phyloP scores from a whole-genome alignment of 2,888 invertebrate species.

The Sialis lutaria region DNA sequence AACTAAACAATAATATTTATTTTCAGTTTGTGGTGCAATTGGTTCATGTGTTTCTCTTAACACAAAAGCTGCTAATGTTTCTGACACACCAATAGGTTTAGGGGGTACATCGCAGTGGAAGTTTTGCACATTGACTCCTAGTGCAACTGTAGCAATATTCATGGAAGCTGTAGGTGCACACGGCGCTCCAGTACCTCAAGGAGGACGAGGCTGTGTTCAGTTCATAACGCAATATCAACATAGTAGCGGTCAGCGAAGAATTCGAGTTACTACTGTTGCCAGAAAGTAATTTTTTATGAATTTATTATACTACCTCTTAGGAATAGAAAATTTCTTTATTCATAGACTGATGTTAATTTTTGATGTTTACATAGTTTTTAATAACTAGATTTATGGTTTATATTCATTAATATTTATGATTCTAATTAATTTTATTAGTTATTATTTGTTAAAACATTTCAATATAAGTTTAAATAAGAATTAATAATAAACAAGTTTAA shows the following conservation, averaged over 20 bases:
- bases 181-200: slow-evolving; percentile 85
- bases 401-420: too few relatives aligned
- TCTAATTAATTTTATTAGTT: too few relatives aligned
- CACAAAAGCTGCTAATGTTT: slow-evolving; percentile 79
- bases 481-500: neutral
- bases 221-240: slow-evolving; percentile 98
- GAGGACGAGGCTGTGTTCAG: slow-evolving; percentile 92
- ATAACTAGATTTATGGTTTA: too few relatives aligned
- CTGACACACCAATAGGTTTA: slow-evolving; percentile 94
- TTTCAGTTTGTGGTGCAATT: slow-evolving; percentile 74
- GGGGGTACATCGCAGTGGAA: slow-evolving; percentile 98
- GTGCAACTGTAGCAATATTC: slow-evolving; percentile 82
- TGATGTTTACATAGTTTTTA: too few relatives aligned
- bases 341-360: too few relatives aligned
- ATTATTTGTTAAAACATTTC: too few relatives aligned
- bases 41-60: slow-evolving; percentile 92
- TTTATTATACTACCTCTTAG: slow-evolving; percentile 1
- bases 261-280: slow-evolving; percentile 93
- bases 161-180: slow-evolving; percentile 96
- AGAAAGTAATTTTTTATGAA: slow-evolving; percentile 49
- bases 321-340: neutral
- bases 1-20: neutral
- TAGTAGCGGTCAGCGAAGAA: slow-evolving; percentile 84
- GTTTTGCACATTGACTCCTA: slow-evolving; percentile 85
- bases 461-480: too few relatives aligned